Conservation (phyloP, 2,113 vertebrate genomes). For the Australoheros scitulus region DNA sequence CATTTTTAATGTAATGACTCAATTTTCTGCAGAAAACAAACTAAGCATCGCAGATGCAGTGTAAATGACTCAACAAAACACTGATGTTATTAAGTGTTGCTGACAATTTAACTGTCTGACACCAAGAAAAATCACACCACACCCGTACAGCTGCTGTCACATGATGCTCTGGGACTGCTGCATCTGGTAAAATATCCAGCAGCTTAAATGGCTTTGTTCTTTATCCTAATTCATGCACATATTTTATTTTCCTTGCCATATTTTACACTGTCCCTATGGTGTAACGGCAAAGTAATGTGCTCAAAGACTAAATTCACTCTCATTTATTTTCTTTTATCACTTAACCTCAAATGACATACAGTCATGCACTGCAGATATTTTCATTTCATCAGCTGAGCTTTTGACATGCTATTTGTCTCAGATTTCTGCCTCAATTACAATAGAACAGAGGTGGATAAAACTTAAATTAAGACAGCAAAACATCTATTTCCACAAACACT, state of each 20-base stretch:
- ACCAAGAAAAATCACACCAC: not conserved
- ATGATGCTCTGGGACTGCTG: not conserved
- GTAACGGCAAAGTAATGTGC: not conserved
- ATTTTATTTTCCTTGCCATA: not conserved
- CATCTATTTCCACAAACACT: not conserved
- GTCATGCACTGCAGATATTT: not conserved
- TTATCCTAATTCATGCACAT: not conserved
- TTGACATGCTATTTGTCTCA: too few species aligned
- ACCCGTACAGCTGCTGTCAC: not conserved
- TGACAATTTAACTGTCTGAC: not conserved
- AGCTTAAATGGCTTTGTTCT: not conserved
- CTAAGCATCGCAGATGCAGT: not conserved
- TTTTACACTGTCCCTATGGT: not conserved
- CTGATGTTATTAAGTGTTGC: not conserved
- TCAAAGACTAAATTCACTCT: not conserved
- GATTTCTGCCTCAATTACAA: not conserved
- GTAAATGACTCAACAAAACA: not conserved
- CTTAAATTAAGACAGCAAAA: not conserved
- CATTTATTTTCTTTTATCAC: not conserved
- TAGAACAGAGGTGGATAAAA: not conserved
- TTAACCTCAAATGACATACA: not conserved
- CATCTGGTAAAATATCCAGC: not conserved
- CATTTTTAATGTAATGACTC: constrained; percentile 16
- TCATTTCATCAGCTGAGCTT: not conserved
- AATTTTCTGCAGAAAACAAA: not conserved